Evolutionary conservation across 2,797 vertebrate species (phyloP).

Genomic region (Threskiornis aethiopicus): DNA sequence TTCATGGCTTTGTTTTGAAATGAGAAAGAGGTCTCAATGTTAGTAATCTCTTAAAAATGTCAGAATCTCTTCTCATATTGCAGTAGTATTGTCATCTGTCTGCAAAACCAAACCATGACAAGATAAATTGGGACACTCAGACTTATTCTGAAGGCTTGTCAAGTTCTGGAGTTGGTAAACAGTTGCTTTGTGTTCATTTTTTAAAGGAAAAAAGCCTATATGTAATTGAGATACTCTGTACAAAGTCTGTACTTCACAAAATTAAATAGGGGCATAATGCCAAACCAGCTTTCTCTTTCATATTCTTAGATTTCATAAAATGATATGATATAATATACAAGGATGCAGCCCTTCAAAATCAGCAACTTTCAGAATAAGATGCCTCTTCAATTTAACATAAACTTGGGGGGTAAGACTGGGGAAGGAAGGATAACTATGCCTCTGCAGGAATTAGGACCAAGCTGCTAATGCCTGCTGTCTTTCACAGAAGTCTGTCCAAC

Average conservation of each 20-base stretch:
- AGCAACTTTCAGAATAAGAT: not conserved
- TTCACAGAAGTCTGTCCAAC: not conserved
- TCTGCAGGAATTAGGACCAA: not conserved
- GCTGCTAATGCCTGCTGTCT: not conserved
- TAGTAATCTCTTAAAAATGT: slow-evolving; percentile 8
- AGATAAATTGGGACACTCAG: not conserved
- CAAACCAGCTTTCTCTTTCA: not conserved
- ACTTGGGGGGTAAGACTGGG: not conserved
- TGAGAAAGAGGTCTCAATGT: not conserved
- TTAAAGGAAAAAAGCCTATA: not conserved
- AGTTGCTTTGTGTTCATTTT: not conserved
- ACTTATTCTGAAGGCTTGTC: not conserved
- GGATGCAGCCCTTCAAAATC: slow-evolving; percentile 1
- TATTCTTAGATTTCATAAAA: not conserved
- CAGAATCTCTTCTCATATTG: slow-evolving; percentile 6
- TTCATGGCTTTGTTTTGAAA: slow-evolving; percentile 13
- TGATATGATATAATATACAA: not conserved
- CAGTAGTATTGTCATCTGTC: not conserved
- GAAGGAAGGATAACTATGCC: not conserved
- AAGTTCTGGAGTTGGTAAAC: not conserved
- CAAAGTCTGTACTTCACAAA: not conserved
- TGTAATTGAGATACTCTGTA: not conserved
- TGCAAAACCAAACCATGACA: not conserved
- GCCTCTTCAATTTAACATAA: not conserved
- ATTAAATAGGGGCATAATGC: not conserved